Base-by-base conservation (phyloP, 2,113 vertebrate genomes). In the Taurulus bubalis region DNA sequence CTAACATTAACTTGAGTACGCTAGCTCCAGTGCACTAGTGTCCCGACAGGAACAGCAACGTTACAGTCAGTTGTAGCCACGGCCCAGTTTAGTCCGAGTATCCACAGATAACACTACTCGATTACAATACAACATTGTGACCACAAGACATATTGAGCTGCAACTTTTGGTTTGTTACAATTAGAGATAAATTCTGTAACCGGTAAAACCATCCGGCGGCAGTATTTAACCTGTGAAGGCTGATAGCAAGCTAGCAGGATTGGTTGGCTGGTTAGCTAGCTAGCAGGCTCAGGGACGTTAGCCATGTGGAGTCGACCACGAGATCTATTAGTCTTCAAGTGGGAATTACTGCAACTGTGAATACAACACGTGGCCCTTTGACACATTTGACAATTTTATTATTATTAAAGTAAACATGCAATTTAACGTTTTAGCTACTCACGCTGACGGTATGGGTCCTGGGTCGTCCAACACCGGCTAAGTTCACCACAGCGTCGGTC, bases 401-500 rank as follows among this genome's bases (percentile, higher is more conserved):
- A 0, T 53, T 20, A 38, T 16, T 1, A n/a, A n/a, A 14, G 2
- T 16, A 24, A 28, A 26, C 1, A 2, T 2, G 0, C 0, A 68
- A 14, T 69, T 26, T 32, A 0, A 24, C 0, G 2, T 45, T 64
- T 80, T 67, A 22, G n/a, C 4, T 85, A 94, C 93, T 94, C 71
- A 93, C 87, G 70, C 9, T 74, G 62, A 88, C 69, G 83, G n/a
- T 63, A 64, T 69, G 85, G 67, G 63, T 88, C 83, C 82, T 55
- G 86, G 70, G 68, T 84, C 82, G 71, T 77, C 83, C 20, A 80
- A 84, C 80, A 86, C 90, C 93, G 90, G 91, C 38, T 91, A 94
- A 92, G 88, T 94, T 94, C 83, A 91, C 79, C 66, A 80, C 84
- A 87, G 88, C 88, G 90, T 93, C 91, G 70, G 82, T 79, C 91